A percentile compares a stretch with the other conserved stretches of the same genome.
These are phyloP conservation scores for Diachasmimorpha longicaudata DNA, from an alignment of 1,140 invertebrate genomes.

Conservation along the genomic window DNA sequence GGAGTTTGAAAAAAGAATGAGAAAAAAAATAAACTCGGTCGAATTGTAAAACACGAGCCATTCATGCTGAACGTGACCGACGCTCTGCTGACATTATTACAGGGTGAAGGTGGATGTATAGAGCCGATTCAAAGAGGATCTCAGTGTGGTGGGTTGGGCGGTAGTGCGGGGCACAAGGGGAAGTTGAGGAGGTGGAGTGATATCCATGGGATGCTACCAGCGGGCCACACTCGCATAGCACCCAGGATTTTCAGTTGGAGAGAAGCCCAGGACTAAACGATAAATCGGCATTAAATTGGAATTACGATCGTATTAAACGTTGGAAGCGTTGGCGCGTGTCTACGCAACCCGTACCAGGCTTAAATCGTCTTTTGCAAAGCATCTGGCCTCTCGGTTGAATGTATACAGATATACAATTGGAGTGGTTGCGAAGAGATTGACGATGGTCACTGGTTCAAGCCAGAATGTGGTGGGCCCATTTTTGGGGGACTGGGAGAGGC, in stretches of 20 bases:
- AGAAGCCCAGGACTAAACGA: constrained; percentile 27
- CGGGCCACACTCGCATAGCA: background rate
- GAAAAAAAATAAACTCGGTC: constrained; percentile 34
- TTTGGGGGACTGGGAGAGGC: background rate
- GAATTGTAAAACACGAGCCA: constrained; percentile 41
- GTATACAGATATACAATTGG: background rate
- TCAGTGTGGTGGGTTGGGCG: background rate
- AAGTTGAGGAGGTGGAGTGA: background rate
- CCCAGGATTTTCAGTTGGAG: background rate
- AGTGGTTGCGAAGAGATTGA: background rate
- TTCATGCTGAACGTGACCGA: constrained; percentile 56
- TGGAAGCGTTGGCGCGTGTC: constrained; percentile 46
- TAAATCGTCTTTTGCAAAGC: constrained; percentile 39
- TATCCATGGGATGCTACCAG: background rate
- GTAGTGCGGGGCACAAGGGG: too few relatives aligned
- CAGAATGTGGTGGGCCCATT: background rate
- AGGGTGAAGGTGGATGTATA: background rate
- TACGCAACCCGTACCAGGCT: constrained; percentile 44
- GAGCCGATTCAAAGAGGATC: background rate
- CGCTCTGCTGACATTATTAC: constrained; percentile 48
- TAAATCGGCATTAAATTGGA: constrained; percentile 59
- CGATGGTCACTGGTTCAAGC: background rate
- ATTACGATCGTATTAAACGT: constrained; percentile 53
- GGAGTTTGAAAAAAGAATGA: constrained; percentile 28
- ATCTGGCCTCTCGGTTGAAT: constrained; percentile 12